Evolutionary conservation across 2,888 invertebrate species (phyloP).

Genomic region (Drosophila anomelani): DNA sequence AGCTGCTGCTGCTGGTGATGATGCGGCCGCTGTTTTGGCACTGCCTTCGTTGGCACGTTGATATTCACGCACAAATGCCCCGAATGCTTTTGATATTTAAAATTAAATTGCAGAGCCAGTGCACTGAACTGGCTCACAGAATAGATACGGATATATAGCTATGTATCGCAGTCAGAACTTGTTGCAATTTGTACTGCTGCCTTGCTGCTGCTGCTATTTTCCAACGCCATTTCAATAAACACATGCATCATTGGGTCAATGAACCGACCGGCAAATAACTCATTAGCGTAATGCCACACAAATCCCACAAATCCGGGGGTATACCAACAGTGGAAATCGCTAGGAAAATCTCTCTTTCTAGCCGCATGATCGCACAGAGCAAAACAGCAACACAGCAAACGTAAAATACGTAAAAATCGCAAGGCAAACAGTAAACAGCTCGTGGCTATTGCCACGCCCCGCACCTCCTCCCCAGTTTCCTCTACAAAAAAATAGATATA

Average conservation of each 20-base stretch:
- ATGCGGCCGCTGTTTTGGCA: slow-evolving; percentile 30
- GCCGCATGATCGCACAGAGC: slow-evolving; percentile 35
- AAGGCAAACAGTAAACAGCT: slow-evolving; percentile 46
- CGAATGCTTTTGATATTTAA: slow-evolving; percentile 54
- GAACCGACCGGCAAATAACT: slow-evolving; percentile 56
- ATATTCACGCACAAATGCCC: slow-evolving; percentile 68
- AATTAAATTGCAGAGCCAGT: slow-evolving; percentile 54
- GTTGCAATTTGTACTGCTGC: slow-evolving; percentile 23
- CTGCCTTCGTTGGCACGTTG: slow-evolving; percentile 65
- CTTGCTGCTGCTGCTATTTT: slow-evolving; percentile 1
- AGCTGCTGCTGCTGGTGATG: slow-evolving; percentile 29
- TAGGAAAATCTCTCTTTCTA: slow-evolving; percentile 32
- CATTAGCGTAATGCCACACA: slow-evolving; percentile 42
- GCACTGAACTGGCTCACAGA: slow-evolving; percentile 53
- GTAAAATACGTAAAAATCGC: slow-evolving; percentile 26
- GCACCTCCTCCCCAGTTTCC: not conserved
- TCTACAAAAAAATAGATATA: not conserved
- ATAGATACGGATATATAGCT: not conserved
- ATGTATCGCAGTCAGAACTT: slow-evolving; percentile 16
- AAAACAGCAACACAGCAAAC: slow-evolving; percentile 5
- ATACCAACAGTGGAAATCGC: slow-evolving; percentile 7
- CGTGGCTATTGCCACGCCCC: slow-evolving; percentile 33
- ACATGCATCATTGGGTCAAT: slow-evolving; percentile 47
- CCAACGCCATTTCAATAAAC: slow-evolving; percentile 32
- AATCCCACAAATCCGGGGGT: slow-evolving; percentile 14